Conservation (phyloP, 2,113 vertebrate genomes). For the Psittacula cyanocephala region DNA sequence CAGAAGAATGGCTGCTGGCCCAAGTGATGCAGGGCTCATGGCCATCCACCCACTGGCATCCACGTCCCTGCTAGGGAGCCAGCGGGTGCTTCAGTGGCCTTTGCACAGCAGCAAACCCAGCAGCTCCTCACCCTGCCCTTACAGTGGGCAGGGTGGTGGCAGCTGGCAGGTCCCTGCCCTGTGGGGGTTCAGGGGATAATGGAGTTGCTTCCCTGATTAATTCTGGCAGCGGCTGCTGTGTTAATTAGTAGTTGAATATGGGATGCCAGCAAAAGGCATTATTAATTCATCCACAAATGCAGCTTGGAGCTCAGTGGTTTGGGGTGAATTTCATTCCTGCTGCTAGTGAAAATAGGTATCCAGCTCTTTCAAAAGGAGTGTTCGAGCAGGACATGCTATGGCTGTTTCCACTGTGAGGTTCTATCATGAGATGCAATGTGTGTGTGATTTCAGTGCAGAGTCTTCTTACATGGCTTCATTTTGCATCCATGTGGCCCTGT, state of each 20-base stretch:
- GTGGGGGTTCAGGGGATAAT: neutral
- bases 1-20: neutral
- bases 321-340: neutral
- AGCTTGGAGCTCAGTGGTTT: neutral
- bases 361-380: neutral
- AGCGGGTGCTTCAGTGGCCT: neutral
- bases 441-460: neutral
- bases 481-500: neutral
- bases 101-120: neutral
- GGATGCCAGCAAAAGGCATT: neutral
- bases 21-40: rapidly evolving
- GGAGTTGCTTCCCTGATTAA: conserved; percentile 48
- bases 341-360: neutral
- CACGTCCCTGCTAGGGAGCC: rapidly evolving
- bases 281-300: neutral
- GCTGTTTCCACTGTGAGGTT: neutral
- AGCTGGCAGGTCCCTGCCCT: conserved; percentile 2
- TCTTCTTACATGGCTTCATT: neutral
- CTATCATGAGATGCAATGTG: neutral
- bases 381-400: neutral
- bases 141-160: neutral
- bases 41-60: neutral
- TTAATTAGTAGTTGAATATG: conserved; percentile 64
- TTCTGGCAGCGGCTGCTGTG: conserved; percentile 21
- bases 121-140: neutral